phyloP scores from a whole-genome alignment of 1,140 invertebrate genomes.

The Drosophila tristis region DNA sequence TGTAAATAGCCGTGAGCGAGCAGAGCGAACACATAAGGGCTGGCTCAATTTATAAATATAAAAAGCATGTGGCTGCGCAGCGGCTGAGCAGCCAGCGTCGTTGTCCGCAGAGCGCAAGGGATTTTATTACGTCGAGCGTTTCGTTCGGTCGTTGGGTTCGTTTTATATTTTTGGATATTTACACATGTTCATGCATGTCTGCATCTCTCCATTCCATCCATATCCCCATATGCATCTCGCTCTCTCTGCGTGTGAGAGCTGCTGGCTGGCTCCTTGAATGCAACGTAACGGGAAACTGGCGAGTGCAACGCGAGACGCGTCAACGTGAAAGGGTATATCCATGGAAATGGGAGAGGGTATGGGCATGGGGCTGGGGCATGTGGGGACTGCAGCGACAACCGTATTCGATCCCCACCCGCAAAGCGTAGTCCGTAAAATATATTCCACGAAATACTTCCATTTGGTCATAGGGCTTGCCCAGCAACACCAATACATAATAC shows the following conservation, averaged over 20 bases:
- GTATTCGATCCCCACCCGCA: slow-evolving; percentile 26
- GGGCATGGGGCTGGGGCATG: background rate
- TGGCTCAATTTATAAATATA: slow-evolving; percentile 79
- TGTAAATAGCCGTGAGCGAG: slow-evolving; percentile 69
- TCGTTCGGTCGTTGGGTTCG: slow-evolving; percentile 58
- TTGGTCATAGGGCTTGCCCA: too few species aligned
- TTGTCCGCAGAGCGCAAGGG: slow-evolving; percentile 72
- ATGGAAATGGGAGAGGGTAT: slow-evolving; percentile 11
- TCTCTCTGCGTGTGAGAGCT: slow-evolving; percentile 15
- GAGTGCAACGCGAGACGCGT: slow-evolving; percentile 47
- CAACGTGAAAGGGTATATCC: slow-evolving; percentile 38
- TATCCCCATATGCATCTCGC: slow-evolving; percentile 22
- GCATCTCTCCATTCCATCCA: slow-evolving; percentile 16
- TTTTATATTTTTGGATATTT: slow-evolving; percentile 80
- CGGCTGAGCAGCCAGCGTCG: slow-evolving; percentile 38
- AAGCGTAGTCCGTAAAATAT: slow-evolving; percentile 6
- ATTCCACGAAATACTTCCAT: too few species aligned
- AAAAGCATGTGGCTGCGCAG: slow-evolving; percentile 67
- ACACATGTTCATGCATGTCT: slow-evolving; percentile 57
- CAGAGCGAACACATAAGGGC: slow-evolving; percentile 69
- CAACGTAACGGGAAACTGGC: slow-evolving; percentile 55
- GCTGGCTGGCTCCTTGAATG: slow-evolving; percentile 31
- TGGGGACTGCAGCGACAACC: background rate
- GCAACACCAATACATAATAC: slow-evolving; percentile 12
- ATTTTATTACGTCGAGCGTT: slow-evolving; percentile 76